phyloP scores from a whole-genome alignment of 2,113 vertebrate species.

The Neomonachus schauinslandi region DNA sequence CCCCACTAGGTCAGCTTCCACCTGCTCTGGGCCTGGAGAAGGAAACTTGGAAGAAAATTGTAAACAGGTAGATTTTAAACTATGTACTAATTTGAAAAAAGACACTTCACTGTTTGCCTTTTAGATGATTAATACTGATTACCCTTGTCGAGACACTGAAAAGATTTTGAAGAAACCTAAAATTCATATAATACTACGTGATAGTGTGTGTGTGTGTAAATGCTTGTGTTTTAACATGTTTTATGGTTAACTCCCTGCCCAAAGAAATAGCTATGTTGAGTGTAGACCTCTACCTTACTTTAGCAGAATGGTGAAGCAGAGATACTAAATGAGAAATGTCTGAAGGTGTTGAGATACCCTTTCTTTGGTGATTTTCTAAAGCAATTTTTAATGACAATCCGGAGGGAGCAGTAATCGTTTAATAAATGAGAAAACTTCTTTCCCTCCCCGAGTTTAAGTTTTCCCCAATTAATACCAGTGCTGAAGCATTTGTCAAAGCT shows the following conservation, averaged over 20 bases:
- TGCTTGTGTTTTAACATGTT: slow-evolving; percentile 25
- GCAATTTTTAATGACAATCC: background rate
- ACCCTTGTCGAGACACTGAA: slow-evolving; percentile 63
- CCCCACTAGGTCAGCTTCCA: slow-evolving; percentile 90
- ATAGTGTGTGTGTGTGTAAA: background rate
- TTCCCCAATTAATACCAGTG: background rate
- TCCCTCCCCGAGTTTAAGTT: background rate
- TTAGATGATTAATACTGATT: slow-evolving; percentile 73
- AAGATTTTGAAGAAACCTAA: slow-evolving; percentile 67
- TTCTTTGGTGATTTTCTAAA: background rate
- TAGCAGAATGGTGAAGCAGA: background rate
- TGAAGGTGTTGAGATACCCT: background rate
- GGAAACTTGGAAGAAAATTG: slow-evolving; percentile 95
- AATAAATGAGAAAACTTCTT: slow-evolving; percentile 13
- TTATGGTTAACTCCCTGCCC: slow-evolving; percentile 47
- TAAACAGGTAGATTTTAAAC: slow-evolving; percentile 95
- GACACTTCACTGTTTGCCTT: slow-evolving; percentile 79
- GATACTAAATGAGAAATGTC: background rate
- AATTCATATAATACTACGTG: slow-evolving; percentile 48
- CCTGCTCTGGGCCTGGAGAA: slow-evolving; percentile 93
- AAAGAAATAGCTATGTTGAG: background rate
- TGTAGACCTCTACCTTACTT: background rate
- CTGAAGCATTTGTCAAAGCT: background rate
- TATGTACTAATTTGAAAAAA: slow-evolving; percentile 86
- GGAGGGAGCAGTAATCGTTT: background rate